Conservation (phyloP, 1,140 invertebrate genomes). For the Tetramorium simillimum region DNA sequence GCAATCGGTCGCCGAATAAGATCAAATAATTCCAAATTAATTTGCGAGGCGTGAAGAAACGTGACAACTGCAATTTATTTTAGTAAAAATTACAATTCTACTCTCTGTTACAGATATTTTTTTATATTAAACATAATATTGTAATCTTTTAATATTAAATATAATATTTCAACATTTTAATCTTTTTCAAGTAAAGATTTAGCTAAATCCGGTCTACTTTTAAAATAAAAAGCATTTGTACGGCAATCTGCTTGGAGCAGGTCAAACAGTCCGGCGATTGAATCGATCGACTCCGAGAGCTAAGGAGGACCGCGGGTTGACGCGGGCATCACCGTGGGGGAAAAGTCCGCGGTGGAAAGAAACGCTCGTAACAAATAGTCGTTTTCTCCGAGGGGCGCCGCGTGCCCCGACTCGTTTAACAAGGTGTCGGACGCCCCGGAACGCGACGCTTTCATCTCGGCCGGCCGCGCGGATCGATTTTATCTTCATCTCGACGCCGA, state of each 20-base stretch:
- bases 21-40: background rate
- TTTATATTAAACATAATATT: too few species aligned
- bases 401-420: slow-evolving; percentile 81
- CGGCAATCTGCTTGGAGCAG: background rate
- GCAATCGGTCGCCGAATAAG: background rate
- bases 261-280: background rate
- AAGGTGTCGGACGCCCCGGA: slow-evolving; percentile 83
- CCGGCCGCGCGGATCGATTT: slow-evolving; percentile 80
- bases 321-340: slow-evolving; percentile 4
- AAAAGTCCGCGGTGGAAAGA: slow-evolving; percentile 71
- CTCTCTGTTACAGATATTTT: too few species aligned
- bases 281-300: slow-evolving; percentile 46
- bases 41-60: background rate
- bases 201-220: background rate
- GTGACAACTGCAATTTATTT: background rate
- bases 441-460: slow-evolving; percentile 81
- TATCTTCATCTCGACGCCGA: slow-evolving; percentile 81
- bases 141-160: background rate
- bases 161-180: background rate
- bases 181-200: background rate
- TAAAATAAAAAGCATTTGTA: background rate
- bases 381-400: slow-evolving; percentile 80
- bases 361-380: slow-evolving; percentile 81
- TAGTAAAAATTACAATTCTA: too few species aligned
- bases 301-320: slow-evolving; percentile 37